Evolutionary conservation across 2,113 vertebrate species (phyloP).

Genomic region (Mesocricetus auratus): DNA sequence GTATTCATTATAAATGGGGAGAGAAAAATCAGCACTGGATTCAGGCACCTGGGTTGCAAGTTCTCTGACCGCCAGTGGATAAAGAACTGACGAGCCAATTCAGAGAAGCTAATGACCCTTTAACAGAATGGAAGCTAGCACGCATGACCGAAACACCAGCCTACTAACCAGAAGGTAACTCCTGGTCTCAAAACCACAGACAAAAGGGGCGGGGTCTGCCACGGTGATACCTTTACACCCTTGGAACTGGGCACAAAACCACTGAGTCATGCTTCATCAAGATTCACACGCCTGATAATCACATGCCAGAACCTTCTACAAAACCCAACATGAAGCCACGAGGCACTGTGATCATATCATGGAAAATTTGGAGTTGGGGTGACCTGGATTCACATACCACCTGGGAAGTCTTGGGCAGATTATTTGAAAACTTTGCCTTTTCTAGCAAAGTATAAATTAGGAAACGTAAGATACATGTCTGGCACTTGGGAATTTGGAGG

Average conservation of each 20-base stretch:
- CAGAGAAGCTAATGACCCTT: slow-evolving; percentile 3
- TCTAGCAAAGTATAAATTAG: not conserved
- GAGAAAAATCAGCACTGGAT: slow-evolving; percentile 8
- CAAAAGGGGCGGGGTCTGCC: not conserved
- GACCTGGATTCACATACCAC: not conserved
- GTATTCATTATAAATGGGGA: not conserved
- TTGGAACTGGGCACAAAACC: not conserved
- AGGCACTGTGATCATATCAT: not conserved
- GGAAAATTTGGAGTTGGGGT: not conserved
- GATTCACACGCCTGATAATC: not conserved
- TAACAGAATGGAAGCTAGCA: not conserved
- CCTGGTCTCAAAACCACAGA: not conserved
- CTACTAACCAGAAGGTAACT: not conserved
- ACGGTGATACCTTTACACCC: not conserved
- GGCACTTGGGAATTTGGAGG: not conserved
- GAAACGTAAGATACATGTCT: not conserved
- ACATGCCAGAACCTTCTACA: not conserved
- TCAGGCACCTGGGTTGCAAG: not conserved
- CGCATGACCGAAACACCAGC: not conserved
- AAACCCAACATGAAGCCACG: not conserved
- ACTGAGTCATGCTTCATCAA: not conserved
- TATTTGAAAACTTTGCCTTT: not conserved
- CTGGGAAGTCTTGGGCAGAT: not conserved
- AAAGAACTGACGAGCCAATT: not conserved
- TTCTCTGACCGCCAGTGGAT: not conserved